Base-by-base conservation (phyloP, 2,113 vertebrate genomes). In the Lasiurus cinereus region DNA sequence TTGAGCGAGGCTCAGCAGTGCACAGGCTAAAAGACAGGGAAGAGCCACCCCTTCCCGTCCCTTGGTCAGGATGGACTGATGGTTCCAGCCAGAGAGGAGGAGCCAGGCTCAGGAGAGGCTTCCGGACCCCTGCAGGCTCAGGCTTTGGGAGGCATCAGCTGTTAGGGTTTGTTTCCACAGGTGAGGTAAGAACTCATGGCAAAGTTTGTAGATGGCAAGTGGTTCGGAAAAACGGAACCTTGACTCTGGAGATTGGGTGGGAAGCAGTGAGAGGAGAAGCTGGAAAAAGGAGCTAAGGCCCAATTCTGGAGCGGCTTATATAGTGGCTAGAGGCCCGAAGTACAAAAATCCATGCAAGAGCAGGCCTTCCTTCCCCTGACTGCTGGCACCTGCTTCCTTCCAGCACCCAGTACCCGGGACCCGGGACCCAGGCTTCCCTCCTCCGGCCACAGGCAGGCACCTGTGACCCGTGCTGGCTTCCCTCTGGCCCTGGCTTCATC, bases 11-110 rank as follows among this genome's bases (percentile, higher is more conserved):
- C 76, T 90, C 50, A 83, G 27, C 62, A 0, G 3, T 10, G 5
- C 12, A 39, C 50, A 52, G 13, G 29, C 93, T 73, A 24, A 92
- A 92, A 92, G 54, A 72, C n/a, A 6, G 14, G 80, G 39, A 31
- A 0, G 14, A 39, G 1, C 13, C 19, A 5, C 10, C 13, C 21
- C 12, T 74, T 50, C 36, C 14, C 46, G 1, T 5, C 9, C 16
- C 64, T 50, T 19, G 46, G 54, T 48, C 64, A 64, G 3, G 22
- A 15, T 29, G 2, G 36, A 52, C 66, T 3, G 14, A 62, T 24
- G 15, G 50, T 66, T 94, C 29, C 14, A 52, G 79, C 59, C 14
- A 22, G 56, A 50, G 3, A 70, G 11, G 21, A 19, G n/a, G 43
- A 78, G 11, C 50, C 39, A 77, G 59, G 6, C 33, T 70, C 14